Conservation (phyloP, 2,888 invertebrate genomes). For the Idaea biselata region DNA sequence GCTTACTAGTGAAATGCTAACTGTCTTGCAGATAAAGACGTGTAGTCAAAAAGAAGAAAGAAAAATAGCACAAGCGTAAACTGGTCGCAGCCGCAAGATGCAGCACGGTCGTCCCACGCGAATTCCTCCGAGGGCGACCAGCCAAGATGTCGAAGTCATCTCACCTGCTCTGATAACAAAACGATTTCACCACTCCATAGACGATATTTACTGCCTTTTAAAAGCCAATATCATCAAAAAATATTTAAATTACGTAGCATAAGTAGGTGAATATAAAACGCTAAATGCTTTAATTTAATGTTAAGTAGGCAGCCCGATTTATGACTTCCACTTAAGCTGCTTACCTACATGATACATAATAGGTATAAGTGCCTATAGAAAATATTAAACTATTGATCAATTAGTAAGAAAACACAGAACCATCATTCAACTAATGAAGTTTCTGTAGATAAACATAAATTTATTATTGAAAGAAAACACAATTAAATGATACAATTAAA, state of each 20-base stretch:
- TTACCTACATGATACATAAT: too few species aligned
- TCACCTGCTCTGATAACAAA: conserved; percentile 4
- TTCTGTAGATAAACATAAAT: too few species aligned
- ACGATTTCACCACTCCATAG: not conserved
- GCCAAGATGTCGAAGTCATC: conserved; percentile 23
- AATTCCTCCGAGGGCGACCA: conserved; percentile 57
- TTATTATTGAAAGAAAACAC: too few species aligned
- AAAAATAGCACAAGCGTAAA: conserved; percentile 42
- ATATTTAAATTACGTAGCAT: not conserved
- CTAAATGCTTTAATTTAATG: not conserved
- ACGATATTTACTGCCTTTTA: not conserved
- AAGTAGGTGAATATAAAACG: not conserved
- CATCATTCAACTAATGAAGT: too few species aligned
- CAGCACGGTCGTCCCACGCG: conserved; percentile 53
- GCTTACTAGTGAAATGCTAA: not conserved
- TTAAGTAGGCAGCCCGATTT: not conserved
- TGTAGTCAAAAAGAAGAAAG: conserved; percentile 39
- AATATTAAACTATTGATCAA: too few species aligned
- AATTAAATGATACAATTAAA: too few species aligned
- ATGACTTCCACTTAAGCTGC: not conserved
- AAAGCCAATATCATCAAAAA: not conserved
- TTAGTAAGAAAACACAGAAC: too few species aligned
- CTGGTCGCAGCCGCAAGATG: conserved; percentile 35
- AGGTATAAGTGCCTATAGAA: too few species aligned
- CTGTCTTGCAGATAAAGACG: conserved; percentile 8